Percentiles rank a stretch among this genome's conserved stretches.
Conservation (phyloP, 2,113 vertebrate species). For the Pollachius pollachius region DNA sequence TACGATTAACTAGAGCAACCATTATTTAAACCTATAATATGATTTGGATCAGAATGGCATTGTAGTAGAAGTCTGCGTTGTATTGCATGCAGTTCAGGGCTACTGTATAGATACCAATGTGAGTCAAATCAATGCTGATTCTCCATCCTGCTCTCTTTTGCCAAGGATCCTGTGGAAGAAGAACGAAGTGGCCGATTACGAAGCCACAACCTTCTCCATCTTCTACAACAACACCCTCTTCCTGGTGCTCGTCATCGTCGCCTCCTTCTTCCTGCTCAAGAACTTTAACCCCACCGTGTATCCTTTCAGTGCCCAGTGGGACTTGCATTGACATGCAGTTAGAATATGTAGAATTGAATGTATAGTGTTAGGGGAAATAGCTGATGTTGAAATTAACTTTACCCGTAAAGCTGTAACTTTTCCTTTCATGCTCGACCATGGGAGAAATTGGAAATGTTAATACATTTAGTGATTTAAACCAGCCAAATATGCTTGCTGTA, state of each 20-base stretch:
- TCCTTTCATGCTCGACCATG: too few relatives aligned
- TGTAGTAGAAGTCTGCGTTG: too few relatives aligned
- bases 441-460: background rate
- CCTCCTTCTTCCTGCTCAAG: conserved; percentile 96
- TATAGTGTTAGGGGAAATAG: too few relatives aligned
- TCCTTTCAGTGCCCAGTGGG: conserved; percentile 72
- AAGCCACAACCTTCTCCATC: conserved; percentile 98
- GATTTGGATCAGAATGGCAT: too few relatives aligned
- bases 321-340: background rate
- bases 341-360: background rate
- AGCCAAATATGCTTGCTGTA: too few relatives aligned
- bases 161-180: conserved; percentile 98
- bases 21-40: too few relatives aligned
- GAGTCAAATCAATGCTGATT: background rate
- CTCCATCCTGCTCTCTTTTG: background rate
- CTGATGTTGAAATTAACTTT: too few relatives aligned
- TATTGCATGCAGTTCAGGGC: too few relatives aligned
- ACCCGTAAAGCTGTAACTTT: too few relatives aligned
- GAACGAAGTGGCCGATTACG: conserved; percentile 97
- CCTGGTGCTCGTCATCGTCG: conserved; percentile 90
- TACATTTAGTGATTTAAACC: background rate
- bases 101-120: too few relatives aligned
- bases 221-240: conserved; percentile 99
- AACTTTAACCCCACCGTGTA: conserved; percentile 99
- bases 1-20: too few relatives aligned